Percentiles rank a stretch among this genome's conserved stretches.
phyloP scores from a whole-genome alignment of 2,888 invertebrate genomes.

The Chirona hameri region DNA sequence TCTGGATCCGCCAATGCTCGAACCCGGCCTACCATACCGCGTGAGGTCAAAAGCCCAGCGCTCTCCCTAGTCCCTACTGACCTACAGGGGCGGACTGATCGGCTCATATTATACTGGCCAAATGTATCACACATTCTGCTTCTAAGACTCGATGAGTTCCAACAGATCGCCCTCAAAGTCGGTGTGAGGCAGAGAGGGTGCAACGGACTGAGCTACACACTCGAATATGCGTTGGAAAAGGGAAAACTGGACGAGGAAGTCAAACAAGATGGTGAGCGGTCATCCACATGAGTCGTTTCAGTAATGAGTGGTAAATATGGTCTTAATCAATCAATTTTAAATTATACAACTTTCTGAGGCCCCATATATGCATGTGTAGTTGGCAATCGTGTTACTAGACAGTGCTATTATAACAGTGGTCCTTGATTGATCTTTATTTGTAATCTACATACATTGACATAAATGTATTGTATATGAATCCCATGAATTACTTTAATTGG shows the following conservation, averaged over 20 bases:
- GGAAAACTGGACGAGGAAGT: conserved; percentile 97
- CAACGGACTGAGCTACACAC: conserved; percentile 94
- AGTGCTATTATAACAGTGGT: no score
- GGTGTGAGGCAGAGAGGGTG: conserved; percentile 96
- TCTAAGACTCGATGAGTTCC: conserved; percentile 33
- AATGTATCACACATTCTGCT: neutral
- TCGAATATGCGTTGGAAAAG: conserved; percentile 87
- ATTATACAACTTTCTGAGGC: no score
- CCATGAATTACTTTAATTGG: no score
- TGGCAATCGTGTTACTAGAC: no score
- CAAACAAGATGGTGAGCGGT: conserved; percentile 72
- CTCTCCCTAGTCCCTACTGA: neutral
- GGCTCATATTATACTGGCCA: neutral
- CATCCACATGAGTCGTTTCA: conserved; percentile 1
- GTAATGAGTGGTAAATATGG: conserved; percentile 7
- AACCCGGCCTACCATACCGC: no score
- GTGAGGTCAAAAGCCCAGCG: neutral
- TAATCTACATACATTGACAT: no score
- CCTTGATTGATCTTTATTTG: no score
- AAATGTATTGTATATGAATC: no score
- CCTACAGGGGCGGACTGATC: no score
- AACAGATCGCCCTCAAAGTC: conserved; percentile 80
- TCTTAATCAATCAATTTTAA: no score
- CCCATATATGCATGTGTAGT: no score
- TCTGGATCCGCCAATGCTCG: no score